Base-by-base conservation (phyloP, 2,888 invertebrate species). In the Agriopis marginaria region DNA sequence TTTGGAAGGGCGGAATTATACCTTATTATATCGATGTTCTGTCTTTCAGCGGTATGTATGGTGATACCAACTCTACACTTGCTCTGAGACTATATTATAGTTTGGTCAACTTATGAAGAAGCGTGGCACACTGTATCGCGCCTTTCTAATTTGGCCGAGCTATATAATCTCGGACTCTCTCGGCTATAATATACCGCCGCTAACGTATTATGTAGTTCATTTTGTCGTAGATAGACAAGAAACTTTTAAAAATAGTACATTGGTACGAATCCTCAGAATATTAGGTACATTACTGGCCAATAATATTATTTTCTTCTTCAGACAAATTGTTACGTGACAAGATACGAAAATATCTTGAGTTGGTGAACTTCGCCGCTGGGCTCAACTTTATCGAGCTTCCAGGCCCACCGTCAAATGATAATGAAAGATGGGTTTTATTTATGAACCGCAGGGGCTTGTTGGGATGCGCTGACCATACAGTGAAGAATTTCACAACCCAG, bases 1-100 rank as follows among this genome's bases (percentile, higher is more conserved):
- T 93, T n/a, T 93, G 93, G 93, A 82, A 80, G 0, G 72, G 78
- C 55, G 93, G 89, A 42, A 67, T 82, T 0, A 83, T 93, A 67
- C 90, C 90, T 0, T 93, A 89, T 72, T 91, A 83, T 67, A 91
- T 93, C 40, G 93, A 93, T 72, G 80, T 82, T 0, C 70, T 79
- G 45, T 92, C 92, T 5, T 93, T 84, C 61, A 73, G 63, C 70
- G 93, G 93, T 92, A 80, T 75, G 83, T 45, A 17, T 32, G 32
- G 32, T 32, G 32, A 32, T 5, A 4, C 32, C 32, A 32, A 32
- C 32, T 32, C 5, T 32, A 32, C 32, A 32, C 32, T 32, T 5
- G 32, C 32, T 32, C 32, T 5, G 32, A 44, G 14, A 14, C 12
- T n/a, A 10, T 12, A 12, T 12, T 12, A 12, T 12, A 11, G 45